Conservation (phyloP, 2,797 vertebrate genomes). For the Poeciliopsis paucimaculata region DNA sequence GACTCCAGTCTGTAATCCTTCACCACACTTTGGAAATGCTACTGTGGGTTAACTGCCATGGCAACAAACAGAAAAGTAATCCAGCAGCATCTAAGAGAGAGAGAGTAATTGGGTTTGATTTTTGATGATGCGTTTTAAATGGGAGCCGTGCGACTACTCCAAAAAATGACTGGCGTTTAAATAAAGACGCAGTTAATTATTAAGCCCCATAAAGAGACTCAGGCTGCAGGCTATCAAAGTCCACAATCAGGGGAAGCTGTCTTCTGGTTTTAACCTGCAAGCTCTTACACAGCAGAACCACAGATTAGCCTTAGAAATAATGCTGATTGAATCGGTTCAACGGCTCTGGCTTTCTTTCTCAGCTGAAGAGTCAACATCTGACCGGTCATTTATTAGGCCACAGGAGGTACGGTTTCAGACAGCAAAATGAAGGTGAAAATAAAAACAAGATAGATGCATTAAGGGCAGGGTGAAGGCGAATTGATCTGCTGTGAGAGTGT, state of each 20-base stretch:
- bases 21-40: slow-evolving; percentile 50
- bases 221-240: slow-evolving; percentile 37
- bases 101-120: slow-evolving; percentile 68
- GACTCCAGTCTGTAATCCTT: slow-evolving; percentile 77
- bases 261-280: slow-evolving; percentile 56
- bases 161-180: slow-evolving; percentile 63
- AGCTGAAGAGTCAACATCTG: slow-evolving; percentile 60
- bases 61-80: slow-evolving; percentile 75
- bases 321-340: slow-evolving; percentile 58
- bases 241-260: slow-evolving; percentile 59
- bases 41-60: slow-evolving; percentile 63
- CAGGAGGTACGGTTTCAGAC: slow-evolving; percentile 14
- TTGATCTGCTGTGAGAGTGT: slow-evolving; percentile 35
- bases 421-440: slow-evolving; percentile 47
- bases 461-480: background rate
- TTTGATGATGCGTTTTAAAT: slow-evolving; percentile 61
- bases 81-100: slow-evolving; percentile 61
- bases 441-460: slow-evolving; percentile 29
- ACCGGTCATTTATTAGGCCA: slow-evolving; percentile 23
- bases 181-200: slow-evolving; percentile 66
- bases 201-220: slow-evolving; percentile 42
- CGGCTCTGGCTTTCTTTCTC: slow-evolving; percentile 14
- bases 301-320: slow-evolving; percentile 54
- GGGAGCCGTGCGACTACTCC: slow-evolving; percentile 39
- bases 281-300: slow-evolving; percentile 57